These are phyloP conservation scores for Scaptomyza hsui DNA, from an alignment of 1,140 invertebrate genomes.

Conservation along the genomic window DNA sequence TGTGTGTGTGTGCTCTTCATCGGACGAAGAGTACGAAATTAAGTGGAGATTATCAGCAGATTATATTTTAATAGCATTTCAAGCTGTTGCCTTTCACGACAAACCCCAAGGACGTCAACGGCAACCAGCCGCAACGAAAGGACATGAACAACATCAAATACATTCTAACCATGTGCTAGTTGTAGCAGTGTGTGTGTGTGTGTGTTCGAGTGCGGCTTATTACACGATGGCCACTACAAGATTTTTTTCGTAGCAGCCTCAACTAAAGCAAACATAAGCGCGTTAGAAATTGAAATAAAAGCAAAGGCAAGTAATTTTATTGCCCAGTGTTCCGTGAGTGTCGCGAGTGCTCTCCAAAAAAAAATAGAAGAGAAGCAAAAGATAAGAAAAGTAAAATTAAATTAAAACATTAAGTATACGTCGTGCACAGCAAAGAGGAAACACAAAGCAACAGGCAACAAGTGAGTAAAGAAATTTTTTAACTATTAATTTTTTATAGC, in stretches of 20 bases:
- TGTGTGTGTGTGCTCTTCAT: slow-evolving; percentile 23
- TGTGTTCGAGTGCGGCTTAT: slow-evolving; percentile 67
- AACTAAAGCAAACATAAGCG: slow-evolving; percentile 61
- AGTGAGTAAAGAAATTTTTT: slow-evolving; percentile 35
- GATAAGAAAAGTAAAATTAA: slow-evolving; percentile 10
- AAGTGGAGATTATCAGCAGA: slow-evolving; percentile 81
- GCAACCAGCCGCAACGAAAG: slow-evolving; percentile 6
- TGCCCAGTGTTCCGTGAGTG: slow-evolving; percentile 49
- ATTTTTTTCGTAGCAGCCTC: slow-evolving; percentile 42
- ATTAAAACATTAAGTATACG: slow-evolving; percentile 56
- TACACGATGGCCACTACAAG: slow-evolving; percentile 60
- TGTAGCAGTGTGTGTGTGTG: not conserved
- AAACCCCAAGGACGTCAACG: slow-evolving; percentile 25
- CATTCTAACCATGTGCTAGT: slow-evolving; percentile 35
- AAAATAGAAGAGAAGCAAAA: slow-evolving; percentile 1
- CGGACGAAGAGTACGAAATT: slow-evolving; percentile 69
- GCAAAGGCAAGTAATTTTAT: slow-evolving; percentile 49
- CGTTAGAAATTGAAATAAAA: slow-evolving; percentile 73
- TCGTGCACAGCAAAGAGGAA: not conserved
- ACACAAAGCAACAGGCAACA: slow-evolving; percentile 40
- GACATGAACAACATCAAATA: slow-evolving; percentile 36
- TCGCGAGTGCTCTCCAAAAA: slow-evolving; percentile 12
- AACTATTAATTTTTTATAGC: not conserved
- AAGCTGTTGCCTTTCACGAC: slow-evolving; percentile 73
- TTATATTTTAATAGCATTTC: slow-evolving; percentile 83